These are phyloP conservation scores for Reticulitermes lucifugus DNA, from an alignment of 2,888 invertebrate species.

Conservation along the genomic window DNA sequence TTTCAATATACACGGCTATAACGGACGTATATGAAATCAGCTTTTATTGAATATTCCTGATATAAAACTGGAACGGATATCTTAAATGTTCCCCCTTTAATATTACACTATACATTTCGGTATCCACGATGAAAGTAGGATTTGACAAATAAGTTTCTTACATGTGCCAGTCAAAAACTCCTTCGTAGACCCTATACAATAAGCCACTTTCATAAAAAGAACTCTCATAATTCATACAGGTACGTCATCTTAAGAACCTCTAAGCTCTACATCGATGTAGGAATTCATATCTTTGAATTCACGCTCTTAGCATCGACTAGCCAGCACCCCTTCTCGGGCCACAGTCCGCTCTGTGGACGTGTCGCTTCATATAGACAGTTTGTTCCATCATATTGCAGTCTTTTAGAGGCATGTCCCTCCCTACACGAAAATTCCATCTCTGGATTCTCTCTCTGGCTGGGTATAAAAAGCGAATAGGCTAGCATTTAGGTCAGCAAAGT, in stretches of 20 bases:
- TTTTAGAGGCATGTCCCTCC: background rate
- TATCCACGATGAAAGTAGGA: background rate
- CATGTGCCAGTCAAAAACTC: conserved; percentile 5
- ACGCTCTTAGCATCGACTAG: background rate
- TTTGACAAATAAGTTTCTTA: background rate
- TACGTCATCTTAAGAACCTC: background rate
- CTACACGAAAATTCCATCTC: conserved; percentile 48
- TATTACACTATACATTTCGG: background rate
- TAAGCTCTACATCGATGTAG: background rate
- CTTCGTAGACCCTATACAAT: background rate
- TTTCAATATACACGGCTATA: background rate
- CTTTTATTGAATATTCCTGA: background rate
- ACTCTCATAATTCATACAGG: background rate
- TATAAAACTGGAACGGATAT: background rate
- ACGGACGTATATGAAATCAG: no score
- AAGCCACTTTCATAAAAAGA: background rate
- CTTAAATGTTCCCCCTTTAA: background rate
- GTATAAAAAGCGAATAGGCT: conserved; percentile 35
- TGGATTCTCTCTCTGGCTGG: conserved; percentile 1
- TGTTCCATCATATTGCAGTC: conserved; percentile 5
- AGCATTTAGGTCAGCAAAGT: conserved; percentile 44
- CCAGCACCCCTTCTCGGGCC: background rate
- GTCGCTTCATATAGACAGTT: background rate
- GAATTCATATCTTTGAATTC: background rate
- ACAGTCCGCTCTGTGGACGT: background rate